Base-by-base conservation (phyloP, 2,797 vertebrate species). In the Bryconaethiops microstoma region DNA sequence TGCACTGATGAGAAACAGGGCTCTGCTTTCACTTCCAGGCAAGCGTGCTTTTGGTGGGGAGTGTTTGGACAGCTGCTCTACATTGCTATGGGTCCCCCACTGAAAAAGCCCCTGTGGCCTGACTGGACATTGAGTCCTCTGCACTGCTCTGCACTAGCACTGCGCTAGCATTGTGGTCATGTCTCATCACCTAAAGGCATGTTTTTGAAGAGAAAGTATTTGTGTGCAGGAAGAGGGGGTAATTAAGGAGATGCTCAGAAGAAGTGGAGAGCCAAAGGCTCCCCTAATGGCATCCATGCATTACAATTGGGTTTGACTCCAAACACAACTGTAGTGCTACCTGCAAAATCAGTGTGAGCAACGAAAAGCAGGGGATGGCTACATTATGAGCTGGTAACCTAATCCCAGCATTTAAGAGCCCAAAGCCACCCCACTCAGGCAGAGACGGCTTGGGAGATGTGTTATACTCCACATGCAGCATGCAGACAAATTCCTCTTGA, bases 51-150 rank as follows among this genome's bases (percentile, higher is more conserved):
- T 87, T 70, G 81, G 74, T 86, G 80, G 90, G 88, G 92, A 88
- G 76, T 95, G 92, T 93, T 94, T 94, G 85, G 85, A 92, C 93
- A 94, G 92, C 92, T 93, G 92, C 77, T 90, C 25, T 67, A 75
- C 78, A 88, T 91, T 90, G 85, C 89, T 59, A 78, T 55, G 71
- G 52, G 25, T 82, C 86, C 87, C 89, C 83, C 86, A n/a, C 65
- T 69, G 40, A 86, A 84, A 88, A 93, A 89, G 83, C 85, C 82
- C 79, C 85, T 78, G 86, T 83, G 91, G 92, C 93, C 91, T 90
- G 91, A 91, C 89, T 91, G 87, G 89, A 86, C 88, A 88, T 74
- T 90, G 85, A 83, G 87, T 80, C 86, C 89, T 91, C 89, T 89
- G 86, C 74, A 85, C 60, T 40, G 65, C 23, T n/a, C 23, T 25